Base-by-base conservation (phyloP, 1,140 invertebrate genomes). In the Manduca sexta region DNA sequence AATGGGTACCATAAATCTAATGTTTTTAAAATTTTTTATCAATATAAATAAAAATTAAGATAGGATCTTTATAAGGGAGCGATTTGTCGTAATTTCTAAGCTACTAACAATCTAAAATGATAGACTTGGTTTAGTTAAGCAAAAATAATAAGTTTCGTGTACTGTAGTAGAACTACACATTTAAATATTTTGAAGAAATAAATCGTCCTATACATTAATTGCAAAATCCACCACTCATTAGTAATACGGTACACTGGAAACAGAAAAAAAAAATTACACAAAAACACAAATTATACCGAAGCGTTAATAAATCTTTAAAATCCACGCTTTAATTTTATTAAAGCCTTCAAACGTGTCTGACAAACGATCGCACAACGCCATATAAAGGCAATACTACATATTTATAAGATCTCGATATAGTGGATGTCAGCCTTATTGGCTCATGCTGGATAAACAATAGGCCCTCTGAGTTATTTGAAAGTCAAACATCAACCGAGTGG, bases 391-490 rank as follows among this genome's bases (percentile, higher is more conserved):
- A 37, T 44, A 43, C 56, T 74, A 73, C 64, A 81, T 78, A 75
- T 81, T 72, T 75, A 75, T 74, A 78, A 74, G 59, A 56, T 56
- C 59, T 64, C 51, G 51, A 70, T 68, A 71, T 64, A 75, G 49
- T 42, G 47, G 54, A 61, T 66, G 69, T 73, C 68, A 71, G 60
- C 52, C 12, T 56, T 56, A 49, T 60, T 63, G 64, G 52, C 48
- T 67, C 58, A 56, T 56, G 56, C 55, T 56, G 50, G 60, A 77
- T 76, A 74, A 72, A 77, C 74, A 80, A 74, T 64, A 64, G 63
- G 49, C 56, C 46, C 56, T 41, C 49, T 59, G 49, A 60, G 61
- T 60, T 69, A 81, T 77, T 81, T 77, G 69, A 77, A 81, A 78
- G 69, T 77, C 73, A 75, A 81, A 68, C 64, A 75, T 68, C 61